Base-by-base conservation (phyloP, 2,888 invertebrate species). In the Fissipunctia ypsillon region DNA sequence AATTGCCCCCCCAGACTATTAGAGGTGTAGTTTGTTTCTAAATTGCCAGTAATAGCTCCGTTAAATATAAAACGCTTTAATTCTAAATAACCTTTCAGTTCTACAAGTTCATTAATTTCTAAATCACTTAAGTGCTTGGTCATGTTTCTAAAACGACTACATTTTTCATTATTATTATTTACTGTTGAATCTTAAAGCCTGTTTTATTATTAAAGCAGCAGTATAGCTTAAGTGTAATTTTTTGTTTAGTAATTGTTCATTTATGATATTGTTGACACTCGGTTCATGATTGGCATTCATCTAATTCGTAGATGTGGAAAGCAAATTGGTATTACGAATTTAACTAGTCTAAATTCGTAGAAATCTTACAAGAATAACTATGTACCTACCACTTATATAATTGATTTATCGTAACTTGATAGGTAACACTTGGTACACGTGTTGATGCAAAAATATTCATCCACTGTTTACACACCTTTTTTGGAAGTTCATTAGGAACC, bases 121-220 rank as follows among this genome's bases (percentile, higher is more conserved):
- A 74, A 81, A 59, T 28, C 45, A 35, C 52, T 64, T 67, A 57
- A 81, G 80, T 81, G 80, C 82, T 78, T 69, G 25, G 69, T 65
- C 78, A 52, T 78, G 82, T 81, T 60, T 65, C 64, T 41, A n/a
- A 45, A 78, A 68, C 69, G 67, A 50, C 54, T 50, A 67, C 43
- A 78, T 82, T 82, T 78, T 74, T 74, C 54, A 73, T 63, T 54
- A 67, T 59, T 67, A 69, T 78, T 82, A 69, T 57, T 50, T 43
- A 31, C 14, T 22, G 28, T 63, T 65, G 59, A 71, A 64, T 68
- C 22, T 64, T 50, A 45, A 76, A 77, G 59, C 41, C 41, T 54
- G 25, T 66, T 77, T 61, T 57, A 65, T 61, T 77, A 76, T 69
- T 60, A 45, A 50, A 38, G 10, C 35, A 65, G 72, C 60, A 57